A percentile compares a stretch with the other conserved stretches of the same genome.
Evolutionary conservation across 2,113 vertebrate species (phyloP).

Genomic region (Morone saxatilis): DNA sequence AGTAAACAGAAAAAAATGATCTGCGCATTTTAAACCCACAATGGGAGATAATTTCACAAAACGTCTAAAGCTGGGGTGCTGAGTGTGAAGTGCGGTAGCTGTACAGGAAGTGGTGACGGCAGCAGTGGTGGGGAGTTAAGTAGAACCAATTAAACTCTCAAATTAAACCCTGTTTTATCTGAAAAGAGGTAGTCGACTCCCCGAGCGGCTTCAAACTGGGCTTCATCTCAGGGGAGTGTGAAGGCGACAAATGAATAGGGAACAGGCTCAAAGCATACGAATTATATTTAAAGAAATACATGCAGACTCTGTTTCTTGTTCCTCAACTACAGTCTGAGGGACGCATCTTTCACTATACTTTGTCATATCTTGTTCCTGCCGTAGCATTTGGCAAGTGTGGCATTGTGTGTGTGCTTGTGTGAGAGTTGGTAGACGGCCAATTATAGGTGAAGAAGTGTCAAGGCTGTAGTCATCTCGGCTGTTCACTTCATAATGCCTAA

Average conservation of each 20-base stretch:
- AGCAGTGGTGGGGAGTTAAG: conserved; percentile 50
- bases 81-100: conserved; percentile 6
- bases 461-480: neutral
- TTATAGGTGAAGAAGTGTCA: conserved; percentile 4
- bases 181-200: conserved; percentile 58
- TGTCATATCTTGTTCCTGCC: neutral
- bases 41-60: conserved; percentile 4
- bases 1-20: neutral
- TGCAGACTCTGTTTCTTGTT: conserved; percentile 25
- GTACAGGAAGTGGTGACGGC: conserved; percentile 24
- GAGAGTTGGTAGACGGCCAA: neutral
- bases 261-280: conserved; percentile 27
- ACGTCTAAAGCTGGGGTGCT: neutral
- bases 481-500: neutral
- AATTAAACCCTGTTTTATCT: conserved; percentile 72
- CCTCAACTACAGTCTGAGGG: conserved; percentile 5
- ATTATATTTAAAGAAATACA: conserved; percentile 24
- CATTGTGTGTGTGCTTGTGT: neutral
- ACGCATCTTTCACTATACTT: neutral
- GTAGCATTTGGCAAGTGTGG: neutral
- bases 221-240: conserved; percentile 67
- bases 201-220: conserved; percentile 71
- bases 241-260: conserved; percentile 57
- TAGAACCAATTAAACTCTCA: conserved; percentile 74
- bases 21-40: neutral